Evolutionary conservation across 2,888 invertebrate species (phyloP).

Genomic region (Bedellia somnulentella): DNA sequence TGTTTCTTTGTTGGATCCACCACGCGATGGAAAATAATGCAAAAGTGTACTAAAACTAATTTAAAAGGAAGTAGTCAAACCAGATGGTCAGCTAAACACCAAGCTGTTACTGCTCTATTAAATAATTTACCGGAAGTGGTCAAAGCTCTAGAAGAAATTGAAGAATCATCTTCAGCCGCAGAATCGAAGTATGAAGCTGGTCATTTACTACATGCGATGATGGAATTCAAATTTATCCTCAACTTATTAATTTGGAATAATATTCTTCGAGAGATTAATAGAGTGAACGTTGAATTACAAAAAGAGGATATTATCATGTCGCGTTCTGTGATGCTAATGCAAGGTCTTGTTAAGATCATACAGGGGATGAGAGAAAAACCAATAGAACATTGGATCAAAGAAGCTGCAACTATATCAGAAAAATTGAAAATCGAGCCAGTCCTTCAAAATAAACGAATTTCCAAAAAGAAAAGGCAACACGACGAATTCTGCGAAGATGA

Average conservation of each 20-base stretch:
- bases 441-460: conserved; percentile 9
- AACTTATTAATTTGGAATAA: conserved; percentile 5
- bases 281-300: conserved; percentile 4
- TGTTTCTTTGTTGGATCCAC: conserved; percentile 14
- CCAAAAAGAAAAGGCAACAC: conserved; percentile 9
- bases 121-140: conserved; percentile 13
- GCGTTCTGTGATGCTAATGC: conserved; percentile 3
- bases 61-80: conserved; percentile 12
- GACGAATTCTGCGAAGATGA: conserved; percentile 13
- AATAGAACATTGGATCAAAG: conserved; percentile 12
- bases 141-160: conserved; percentile 4
- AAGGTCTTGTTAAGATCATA: conserved; percentile 4
- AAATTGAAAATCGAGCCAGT: conserved; percentile 9
- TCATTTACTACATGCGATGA: conserved; percentile 1
- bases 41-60: conserved; percentile 11
- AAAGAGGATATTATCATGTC: conserved; percentile 5
- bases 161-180: conserved; percentile 3
- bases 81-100: conserved; percentile 12
- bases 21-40: conserved; percentile 12
- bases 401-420: conserved; percentile 11
- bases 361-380: conserved; percentile 4
- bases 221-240: conserved; percentile 4
- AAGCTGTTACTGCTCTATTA: conserved; percentile 12
- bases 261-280: conserved; percentile 5
- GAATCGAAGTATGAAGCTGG: conserved; percentile 5